A percentile compares a stretch with the other conserved stretches of the same genome.
Conservation (phyloP, 1,140 invertebrate species). For the Ostrea edulis region DNA sequence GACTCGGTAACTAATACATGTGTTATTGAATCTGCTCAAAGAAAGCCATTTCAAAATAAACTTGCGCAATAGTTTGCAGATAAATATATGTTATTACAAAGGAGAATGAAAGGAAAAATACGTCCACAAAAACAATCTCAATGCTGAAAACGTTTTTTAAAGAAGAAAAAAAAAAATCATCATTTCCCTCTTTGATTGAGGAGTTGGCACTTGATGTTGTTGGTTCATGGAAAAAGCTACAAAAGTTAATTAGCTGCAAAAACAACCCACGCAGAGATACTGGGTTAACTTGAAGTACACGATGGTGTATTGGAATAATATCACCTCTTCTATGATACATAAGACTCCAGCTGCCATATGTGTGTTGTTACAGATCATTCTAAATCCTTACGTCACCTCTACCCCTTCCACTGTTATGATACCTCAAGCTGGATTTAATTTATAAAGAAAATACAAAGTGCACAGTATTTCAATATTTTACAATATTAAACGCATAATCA, state of each 20-base stretch:
- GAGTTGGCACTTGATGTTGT: background rate
- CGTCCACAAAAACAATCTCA: background rate
- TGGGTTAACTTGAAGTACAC: conserved; percentile 3
- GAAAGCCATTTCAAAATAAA: too few relatives aligned
- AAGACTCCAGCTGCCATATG: background rate
- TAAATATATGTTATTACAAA: too few relatives aligned
- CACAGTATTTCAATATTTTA: too few relatives aligned
- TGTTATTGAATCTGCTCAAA: too few relatives aligned
- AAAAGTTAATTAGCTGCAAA: conserved; percentile 24
- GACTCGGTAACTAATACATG: too few relatives aligned
- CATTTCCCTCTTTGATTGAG: conserved; percentile 15
- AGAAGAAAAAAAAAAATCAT: background rate
- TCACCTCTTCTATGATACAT: background rate
- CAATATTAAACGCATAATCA: too few relatives aligned
- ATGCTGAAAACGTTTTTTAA: background rate
- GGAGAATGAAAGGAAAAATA: background rate
- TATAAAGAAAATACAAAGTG: too few relatives aligned
- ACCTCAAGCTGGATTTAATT: too few relatives aligned
- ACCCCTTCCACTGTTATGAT: background rate
- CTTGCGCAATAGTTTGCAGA: too few relatives aligned
- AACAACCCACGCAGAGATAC: conserved; percentile 27
- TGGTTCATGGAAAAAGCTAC: background rate
- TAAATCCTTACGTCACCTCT: background rate
- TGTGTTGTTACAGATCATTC: background rate
- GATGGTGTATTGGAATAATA: conserved; percentile 7